These are phyloP conservation scores for Caerostris darwini DNA, from an alignment of 1,140 invertebrate species.

Conservation along the genomic window DNA sequence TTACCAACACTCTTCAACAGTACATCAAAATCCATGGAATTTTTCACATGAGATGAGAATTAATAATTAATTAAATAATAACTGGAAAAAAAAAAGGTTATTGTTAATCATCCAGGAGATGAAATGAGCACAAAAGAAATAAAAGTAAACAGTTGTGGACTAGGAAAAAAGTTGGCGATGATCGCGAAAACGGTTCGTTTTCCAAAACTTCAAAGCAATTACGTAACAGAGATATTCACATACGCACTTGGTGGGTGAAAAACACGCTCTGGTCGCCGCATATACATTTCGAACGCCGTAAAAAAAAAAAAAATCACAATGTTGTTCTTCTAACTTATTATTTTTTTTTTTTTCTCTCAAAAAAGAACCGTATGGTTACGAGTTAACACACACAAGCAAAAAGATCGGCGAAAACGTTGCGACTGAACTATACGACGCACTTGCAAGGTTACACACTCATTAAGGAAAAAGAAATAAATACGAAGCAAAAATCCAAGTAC, in stretches of 20 bases:
- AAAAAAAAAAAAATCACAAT: neutral
- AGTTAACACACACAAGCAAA: neutral
- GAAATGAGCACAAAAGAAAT: neutral
- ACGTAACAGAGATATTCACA: neutral
- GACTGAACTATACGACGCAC: constrained; percentile 66
- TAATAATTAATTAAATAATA: no score
- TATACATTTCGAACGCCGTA: neutral
- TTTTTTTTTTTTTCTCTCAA: neutral
- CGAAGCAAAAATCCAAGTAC: neutral
- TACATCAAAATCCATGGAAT: no score
- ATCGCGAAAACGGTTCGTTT: neutral
- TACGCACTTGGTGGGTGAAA: constrained; percentile 1
- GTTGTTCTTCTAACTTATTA: no score
- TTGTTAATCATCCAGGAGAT: neutral
- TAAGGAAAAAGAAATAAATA: constrained; percentile 22
- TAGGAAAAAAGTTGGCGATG: neutral
- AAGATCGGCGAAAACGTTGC: neutral
- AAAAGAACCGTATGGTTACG: neutral
- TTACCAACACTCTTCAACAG: no score
- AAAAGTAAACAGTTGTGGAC: neutral
- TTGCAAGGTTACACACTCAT: constrained; percentile 70
- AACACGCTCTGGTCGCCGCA: neutral
- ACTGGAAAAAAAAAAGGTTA: neutral
- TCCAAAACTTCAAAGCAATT: neutral
- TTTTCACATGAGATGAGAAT: no score